Conservation (phyloP, 2,113 vertebrate species). For the Gavialis gangeticus region DNA sequence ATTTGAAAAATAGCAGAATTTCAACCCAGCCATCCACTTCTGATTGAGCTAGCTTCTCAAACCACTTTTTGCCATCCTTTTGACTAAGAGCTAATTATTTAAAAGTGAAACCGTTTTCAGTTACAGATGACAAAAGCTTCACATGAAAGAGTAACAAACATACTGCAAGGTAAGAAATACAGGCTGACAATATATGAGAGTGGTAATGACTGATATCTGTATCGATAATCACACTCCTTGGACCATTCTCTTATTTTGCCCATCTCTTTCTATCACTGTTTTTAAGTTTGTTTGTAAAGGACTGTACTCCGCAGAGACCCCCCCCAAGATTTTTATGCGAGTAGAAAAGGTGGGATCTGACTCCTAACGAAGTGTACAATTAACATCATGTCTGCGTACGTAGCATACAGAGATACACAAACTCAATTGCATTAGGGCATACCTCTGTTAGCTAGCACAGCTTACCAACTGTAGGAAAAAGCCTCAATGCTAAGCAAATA, state of each 20-base stretch:
- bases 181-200: background rate
- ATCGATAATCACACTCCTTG: background rate
- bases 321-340: background rate
- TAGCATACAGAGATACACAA: background rate
- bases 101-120: slow-evolving; percentile 40
- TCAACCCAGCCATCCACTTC: slow-evolving; percentile 17
- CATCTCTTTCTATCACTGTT: background rate
- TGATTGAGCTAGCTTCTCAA: slow-evolving; percentile 52
- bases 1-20: slow-evolving; percentile 31
- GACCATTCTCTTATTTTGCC: background rate
- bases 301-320: background rate
- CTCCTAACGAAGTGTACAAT: background rate
- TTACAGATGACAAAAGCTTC: slow-evolving; percentile 39
- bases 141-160: slow-evolving; percentile 41
- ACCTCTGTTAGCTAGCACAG: background rate
- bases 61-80: slow-evolving; percentile 25
- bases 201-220: background rate
- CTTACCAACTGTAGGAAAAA: background rate
- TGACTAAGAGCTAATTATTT: slow-evolving; percentile 44
- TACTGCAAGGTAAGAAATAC: slow-evolving; percentile 31
- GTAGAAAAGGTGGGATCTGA: background rate
- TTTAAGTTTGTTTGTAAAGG: background rate
- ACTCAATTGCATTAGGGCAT: background rate
- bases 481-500: background rate
- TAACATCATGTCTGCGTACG: background rate